These are phyloP conservation scores for Cryptoblepharus egeriae DNA, from an alignment of 2,797 vertebrate genomes.

Conservation along the genomic window DNA sequence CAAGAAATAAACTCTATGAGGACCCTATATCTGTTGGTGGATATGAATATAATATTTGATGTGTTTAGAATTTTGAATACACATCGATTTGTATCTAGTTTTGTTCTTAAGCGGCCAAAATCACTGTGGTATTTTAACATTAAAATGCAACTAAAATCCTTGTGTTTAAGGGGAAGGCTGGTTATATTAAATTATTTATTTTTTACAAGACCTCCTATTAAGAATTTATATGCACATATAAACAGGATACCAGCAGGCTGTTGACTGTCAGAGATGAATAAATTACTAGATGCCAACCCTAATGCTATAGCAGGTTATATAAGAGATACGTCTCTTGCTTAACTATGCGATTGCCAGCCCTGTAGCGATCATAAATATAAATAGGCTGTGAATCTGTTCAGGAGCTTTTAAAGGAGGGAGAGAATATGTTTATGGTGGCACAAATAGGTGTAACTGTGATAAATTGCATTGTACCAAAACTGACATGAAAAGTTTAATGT, in stretches of 20 bases:
- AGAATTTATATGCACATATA: slow-evolving; percentile 33
- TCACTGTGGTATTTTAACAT: slow-evolving; percentile 27
- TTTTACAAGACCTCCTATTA: slow-evolving; percentile 36
- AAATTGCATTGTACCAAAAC: not conserved
- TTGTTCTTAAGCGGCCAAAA: not conserved
- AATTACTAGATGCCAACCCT: slow-evolving; percentile 22
- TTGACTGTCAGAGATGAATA: slow-evolving; percentile 38
- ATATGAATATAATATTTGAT: not conserved
- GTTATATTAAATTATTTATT: slow-evolving; percentile 35
- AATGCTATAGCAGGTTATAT: slow-evolving; percentile 32
- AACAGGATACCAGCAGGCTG: slow-evolving; percentile 14
- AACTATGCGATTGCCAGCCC: slow-evolving; percentile 9
- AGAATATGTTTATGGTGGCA: not conserved
- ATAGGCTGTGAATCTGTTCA: slow-evolving; percentile 9
- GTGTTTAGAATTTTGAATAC: not conserved
- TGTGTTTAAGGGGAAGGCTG: not conserved
- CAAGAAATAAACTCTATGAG: not conserved
- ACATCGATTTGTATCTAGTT: not conserved
- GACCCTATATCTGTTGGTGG: not conserved
- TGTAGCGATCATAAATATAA: slow-evolving; percentile 23
- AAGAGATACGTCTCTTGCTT: slow-evolving; percentile 8
- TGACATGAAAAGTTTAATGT: not conserved
- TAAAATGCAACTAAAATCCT: slow-evolving; percentile 22
- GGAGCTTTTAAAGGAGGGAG: slow-evolving; percentile 2
- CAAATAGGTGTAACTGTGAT: slow-evolving; percentile 6